phyloP scores from a whole-genome alignment of 2,113 vertebrate species.

The crab-eating macaque (Macaca fascicularis) region DNA sequence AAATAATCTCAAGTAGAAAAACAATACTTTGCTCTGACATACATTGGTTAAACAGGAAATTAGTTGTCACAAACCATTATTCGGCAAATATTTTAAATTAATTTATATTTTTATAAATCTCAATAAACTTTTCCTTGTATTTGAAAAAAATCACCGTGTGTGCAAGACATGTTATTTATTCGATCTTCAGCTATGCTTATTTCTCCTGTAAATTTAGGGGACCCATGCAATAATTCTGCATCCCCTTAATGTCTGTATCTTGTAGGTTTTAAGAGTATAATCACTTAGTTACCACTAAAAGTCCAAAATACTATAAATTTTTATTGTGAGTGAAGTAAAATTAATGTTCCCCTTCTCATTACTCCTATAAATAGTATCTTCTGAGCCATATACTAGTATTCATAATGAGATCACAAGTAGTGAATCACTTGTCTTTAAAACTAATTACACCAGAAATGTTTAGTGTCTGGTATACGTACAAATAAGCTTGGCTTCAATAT shows the following conservation, averaged over 20 bases:
- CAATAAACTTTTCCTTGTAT: background rate
- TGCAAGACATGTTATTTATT: background rate
- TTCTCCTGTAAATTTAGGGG: background rate
- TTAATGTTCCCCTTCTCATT: background rate
- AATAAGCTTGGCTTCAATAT: slow-evolving; percentile 78
- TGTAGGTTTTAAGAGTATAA: slow-evolving; percentile 41
- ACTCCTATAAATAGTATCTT: background rate
- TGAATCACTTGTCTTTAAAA: slow-evolving; percentile 73
- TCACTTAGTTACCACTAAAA: slow-evolving; percentile 19
- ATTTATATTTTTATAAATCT: background rate
- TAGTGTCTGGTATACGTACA: slow-evolving; percentile 78
- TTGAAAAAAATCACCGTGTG: background rate
- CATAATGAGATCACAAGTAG: slow-evolving; percentile 54
- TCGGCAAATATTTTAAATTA: slow-evolving; percentile 9
- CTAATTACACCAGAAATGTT: slow-evolving; percentile 72
- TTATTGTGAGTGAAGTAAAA: background rate
- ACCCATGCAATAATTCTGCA: background rate
- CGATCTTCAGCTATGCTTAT: background rate
- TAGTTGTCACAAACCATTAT: background rate
- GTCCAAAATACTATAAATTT: background rate
- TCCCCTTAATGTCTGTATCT: background rate
- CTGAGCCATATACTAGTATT: slow-evolving; percentile 16
- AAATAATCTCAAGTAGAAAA: background rate
- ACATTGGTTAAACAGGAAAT: background rate
- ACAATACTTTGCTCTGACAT: background rate